Conservation (phyloP, 2,113 vertebrate species). For the Perccottus glenii region DNA sequence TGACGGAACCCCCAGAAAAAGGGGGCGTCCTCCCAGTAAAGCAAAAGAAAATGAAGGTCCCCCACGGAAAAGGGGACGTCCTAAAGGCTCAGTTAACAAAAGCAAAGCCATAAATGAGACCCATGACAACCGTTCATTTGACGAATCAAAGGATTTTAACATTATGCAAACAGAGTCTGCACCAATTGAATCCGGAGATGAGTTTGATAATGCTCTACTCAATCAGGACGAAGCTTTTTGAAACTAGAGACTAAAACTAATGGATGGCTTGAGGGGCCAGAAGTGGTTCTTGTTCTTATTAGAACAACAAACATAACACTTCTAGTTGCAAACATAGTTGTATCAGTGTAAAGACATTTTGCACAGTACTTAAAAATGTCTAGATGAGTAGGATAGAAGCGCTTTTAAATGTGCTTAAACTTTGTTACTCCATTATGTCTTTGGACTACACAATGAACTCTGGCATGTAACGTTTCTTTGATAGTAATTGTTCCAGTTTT, state of each 20-base stretch:
- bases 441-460: conserved; percentile 29
- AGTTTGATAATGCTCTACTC: too few relatives aligned
- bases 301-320: too few relatives aligned
- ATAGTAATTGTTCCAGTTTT: conserved; percentile 35
- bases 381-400: not conserved
- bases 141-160: not conserved
- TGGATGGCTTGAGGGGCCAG: too few relatives aligned
- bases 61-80: conserved; percentile 55
- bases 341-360: not conserved
- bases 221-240: not conserved
- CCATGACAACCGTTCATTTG: not conserved
- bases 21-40: conserved; percentile 46
- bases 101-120: conserved; percentile 19
- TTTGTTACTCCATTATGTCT: conserved; percentile 13
- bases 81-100: conserved; percentile 57
- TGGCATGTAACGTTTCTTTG: conserved; percentile 42
- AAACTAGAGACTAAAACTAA: not conserved
- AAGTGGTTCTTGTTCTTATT: too few relatives aligned
- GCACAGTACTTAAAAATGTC: not conserved
- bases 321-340: not conserved
- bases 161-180: not conserved
- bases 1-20: conserved; percentile 43
- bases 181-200: not conserved
- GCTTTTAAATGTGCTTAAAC: conserved; percentile 1
- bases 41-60: not conserved